A percentile compares a stretch with the other conserved stretches of the same genome.
These are phyloP conservation scores for Telmatherina bonti DNA, from an alignment of 2,797 vertebrate species.

Conservation along the genomic window DNA sequence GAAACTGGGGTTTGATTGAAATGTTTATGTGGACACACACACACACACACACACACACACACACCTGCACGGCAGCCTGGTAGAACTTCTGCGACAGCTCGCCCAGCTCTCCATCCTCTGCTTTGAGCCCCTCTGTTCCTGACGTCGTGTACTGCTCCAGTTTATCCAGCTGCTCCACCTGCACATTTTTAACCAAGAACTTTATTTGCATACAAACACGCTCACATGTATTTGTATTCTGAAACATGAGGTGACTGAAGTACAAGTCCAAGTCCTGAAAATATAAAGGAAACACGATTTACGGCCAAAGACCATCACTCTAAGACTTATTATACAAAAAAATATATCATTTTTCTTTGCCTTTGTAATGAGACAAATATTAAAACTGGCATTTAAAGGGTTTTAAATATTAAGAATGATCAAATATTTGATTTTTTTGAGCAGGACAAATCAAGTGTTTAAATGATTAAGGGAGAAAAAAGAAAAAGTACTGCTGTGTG, in stretches of 20 bases:
- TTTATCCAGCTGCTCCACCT: constrained; percentile 93
- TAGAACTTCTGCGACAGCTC: constrained; percentile 93
- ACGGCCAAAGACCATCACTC: not conserved
- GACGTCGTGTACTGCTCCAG: constrained; percentile 88
- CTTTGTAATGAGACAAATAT: too few relatives aligned
- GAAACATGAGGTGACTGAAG: not conserved
- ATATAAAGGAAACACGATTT: too few relatives aligned
- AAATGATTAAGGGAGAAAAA: too few relatives aligned
- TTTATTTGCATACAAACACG: not conserved
- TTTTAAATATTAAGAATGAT: too few relatives aligned
- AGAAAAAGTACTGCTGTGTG: too few relatives aligned
- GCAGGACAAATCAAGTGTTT: too few relatives aligned
- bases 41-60: constrained; percentile 15
- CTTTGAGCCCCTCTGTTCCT: constrained; percentile 18
- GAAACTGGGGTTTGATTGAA: too few relatives aligned
- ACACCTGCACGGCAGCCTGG: constrained; percentile 92
- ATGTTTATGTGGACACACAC: too few relatives aligned
- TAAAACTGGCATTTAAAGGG: too few relatives aligned
- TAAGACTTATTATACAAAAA: too few relatives aligned
- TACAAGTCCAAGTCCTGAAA: not conserved
- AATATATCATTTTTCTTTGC: too few relatives aligned
- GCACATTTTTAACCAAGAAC: not conserved
- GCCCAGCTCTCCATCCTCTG: constrained; percentile 87
- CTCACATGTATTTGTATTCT: not conserved
- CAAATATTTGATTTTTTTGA: too few relatives aligned